Base-by-base conservation (phyloP, 2,888 invertebrate genomes). In the Chrysolina americana region DNA sequence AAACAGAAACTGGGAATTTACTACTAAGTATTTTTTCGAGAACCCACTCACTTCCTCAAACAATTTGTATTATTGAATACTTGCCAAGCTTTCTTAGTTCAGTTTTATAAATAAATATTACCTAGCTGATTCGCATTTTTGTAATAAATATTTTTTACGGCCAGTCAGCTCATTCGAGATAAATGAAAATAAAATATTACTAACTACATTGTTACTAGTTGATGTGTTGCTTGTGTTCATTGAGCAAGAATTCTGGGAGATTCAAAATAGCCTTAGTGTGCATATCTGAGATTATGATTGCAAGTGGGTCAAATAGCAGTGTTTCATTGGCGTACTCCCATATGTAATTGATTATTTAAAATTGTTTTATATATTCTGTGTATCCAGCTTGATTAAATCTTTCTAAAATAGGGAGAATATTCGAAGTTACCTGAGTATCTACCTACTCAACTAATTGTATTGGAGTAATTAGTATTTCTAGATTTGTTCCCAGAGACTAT, bases 1-100 rank as follows among this genome's bases (percentile, higher is more conserved):
- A 17, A 17, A 48, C 9, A 48, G 17, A 17, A 17, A 48, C 48
- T 48, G 17, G 17, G 17, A 17, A 10, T 48, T 36, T 36, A 36
- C 36, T 6, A 36, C 36, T 36, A 3, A 36, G 36, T 36, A 36
- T 48, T 17, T 23, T n/a, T 56, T 15, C 0, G 5, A 19, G 9
- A 56, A 21, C 23, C 23, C 56, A 56, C 56, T 23, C 13, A 56
- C 56, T 56, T 21, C 21, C 36, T 21, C 48, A 56, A 19, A 56
- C 23, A 23, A 56, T 56, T 56, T 56, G 21, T 56, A 48, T 56
- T 56, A 15, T 56, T 56, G 56, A 56, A 56, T 56, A 56, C 23
- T 23, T 56, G 56, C 56, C 56, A 56, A 56, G 23, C 4, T 56
- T 23, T 56, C 56, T 56, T 23, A 3, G 21, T 56, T 15, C 5